Evolutionary conservation across 1,140 invertebrate genomes (phyloP), one percentile per base, ranked within the genome.

Genomic region (Temnothorax curvispinosus): DNA sequence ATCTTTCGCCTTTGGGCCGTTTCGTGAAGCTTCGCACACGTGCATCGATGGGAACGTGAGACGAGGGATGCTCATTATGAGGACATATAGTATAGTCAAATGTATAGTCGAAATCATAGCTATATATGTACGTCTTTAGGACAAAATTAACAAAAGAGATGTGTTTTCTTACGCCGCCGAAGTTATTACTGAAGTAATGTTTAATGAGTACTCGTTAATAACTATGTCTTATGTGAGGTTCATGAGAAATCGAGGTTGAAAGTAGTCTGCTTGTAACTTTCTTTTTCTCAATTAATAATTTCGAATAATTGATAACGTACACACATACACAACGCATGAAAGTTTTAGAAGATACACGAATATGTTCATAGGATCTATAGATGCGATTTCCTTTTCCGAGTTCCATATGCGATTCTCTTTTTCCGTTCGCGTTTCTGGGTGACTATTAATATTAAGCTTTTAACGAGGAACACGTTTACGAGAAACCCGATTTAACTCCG

Each of bases 361-460:
- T 35, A 18, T 21, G 3, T 15, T 27, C 4, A 18, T 21, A 62
- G 47, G n/a, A 47, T 52, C 13, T 32, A 18, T n/a, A 27, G 15
- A 50, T 15, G 52, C 32, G 27, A 27, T 27, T 27, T 27, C 27
- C 27, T 27, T 27, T 27, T 27, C 27, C 54, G 9, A 52, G 52
- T 67, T 88, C 21, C n/a, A 18, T 32, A 27, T 41, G 13, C 8
- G 27, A 74, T 60, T 38, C 18, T 15, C 60, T 78, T 77, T 56
- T 82, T 71, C 35, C 27, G 54, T 54, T 54, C 3, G 27, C 56
- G 32, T 62, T 75, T 50, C 69, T 50, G 13, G 74, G 62, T 88
- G 76, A 84, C 89, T 90, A 91, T 91, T 91, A 90, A 91, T 90
- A 90, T 90, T 88, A 91, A 90, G 90, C 89, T 90, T 91, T 91